These are phyloP conservation scores for Galagoides demidoff DNA, from an alignment of 2,797 vertebrate species.

Conservation along the genomic window DNA sequence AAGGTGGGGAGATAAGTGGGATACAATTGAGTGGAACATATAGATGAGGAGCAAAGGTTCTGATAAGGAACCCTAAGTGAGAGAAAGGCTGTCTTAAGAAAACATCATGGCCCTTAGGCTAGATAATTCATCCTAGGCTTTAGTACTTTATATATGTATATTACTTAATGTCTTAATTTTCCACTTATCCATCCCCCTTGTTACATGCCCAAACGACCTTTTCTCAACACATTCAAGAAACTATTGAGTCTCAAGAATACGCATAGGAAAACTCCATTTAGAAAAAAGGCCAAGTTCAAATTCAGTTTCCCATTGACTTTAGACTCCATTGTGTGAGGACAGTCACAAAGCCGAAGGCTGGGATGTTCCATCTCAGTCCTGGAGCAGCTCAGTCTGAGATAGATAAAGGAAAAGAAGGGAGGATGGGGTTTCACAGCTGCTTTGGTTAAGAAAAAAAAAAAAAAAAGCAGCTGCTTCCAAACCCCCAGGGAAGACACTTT, in stretches of 20 bases:
- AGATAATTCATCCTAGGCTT: background rate
- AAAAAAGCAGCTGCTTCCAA: constrained; percentile 53
- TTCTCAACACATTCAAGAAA: background rate
- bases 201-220: background rate
- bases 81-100: background rate
- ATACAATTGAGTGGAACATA: background rate
- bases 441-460: constrained; percentile 19
- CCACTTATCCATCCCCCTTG: background rate
- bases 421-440: background rate
- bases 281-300: background rate
- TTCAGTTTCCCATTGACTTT: background rate
- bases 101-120: background rate
- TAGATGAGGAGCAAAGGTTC: background rate
- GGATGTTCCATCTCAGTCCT: no score
- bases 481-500: constrained; percentile 64
- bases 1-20: no score
- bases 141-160: background rate
- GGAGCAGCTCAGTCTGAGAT: background rate
- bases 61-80: background rate
- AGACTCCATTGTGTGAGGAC: background rate
- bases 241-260: background rate
- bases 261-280: background rate
- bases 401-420: background rate
- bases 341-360: constrained; percentile 2
- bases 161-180: background rate